phyloP scores from a whole-genome alignment of 2,888 invertebrate genomes.

The Cerastis rubricosa region DNA sequence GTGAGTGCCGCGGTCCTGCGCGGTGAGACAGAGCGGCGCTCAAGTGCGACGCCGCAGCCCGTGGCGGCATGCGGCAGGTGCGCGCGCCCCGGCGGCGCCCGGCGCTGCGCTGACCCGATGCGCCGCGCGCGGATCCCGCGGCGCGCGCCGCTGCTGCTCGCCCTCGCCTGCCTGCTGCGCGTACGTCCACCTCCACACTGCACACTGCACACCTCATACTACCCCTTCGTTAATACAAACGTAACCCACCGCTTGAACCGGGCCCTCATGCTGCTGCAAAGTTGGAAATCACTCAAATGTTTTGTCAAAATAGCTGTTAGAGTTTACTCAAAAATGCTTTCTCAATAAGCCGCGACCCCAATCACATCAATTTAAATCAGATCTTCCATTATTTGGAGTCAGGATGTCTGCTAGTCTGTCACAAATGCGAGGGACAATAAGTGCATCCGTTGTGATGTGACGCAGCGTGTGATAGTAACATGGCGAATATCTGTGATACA shows the following conservation, averaged over 20 bases:
- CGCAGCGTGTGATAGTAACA: constrained; percentile 14
- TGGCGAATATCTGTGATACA: constrained; percentile 30
- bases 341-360: not conserved
- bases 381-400: constrained; percentile 2
- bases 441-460: constrained; percentile 20
- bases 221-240: not conserved
- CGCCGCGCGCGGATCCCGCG: constrained; percentile 82
- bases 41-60: constrained; percentile 59
- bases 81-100: constrained; percentile 77
- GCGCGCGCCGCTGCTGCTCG: constrained; percentile 85
- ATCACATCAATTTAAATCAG: not conserved
- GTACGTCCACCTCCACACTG: constrained; percentile 74
- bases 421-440: constrained; percentile 3
- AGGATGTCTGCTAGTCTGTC: not conserved
- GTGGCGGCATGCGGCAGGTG: constrained; percentile 79
- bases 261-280: not conserved
- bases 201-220: not conserved
- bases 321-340: not conserved
- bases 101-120: constrained; percentile 84
- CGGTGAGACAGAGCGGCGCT: constrained; percentile 48
- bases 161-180: constrained; percentile 84
- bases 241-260: not conserved
- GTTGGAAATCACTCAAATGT: not conserved
- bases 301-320: not conserved
- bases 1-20: constrained; percentile 58